Percentiles rank a stretch among this genome's conserved stretches.
Conservation (phyloP, 2,888 invertebrate genomes). For the Panopea generosa region DNA sequence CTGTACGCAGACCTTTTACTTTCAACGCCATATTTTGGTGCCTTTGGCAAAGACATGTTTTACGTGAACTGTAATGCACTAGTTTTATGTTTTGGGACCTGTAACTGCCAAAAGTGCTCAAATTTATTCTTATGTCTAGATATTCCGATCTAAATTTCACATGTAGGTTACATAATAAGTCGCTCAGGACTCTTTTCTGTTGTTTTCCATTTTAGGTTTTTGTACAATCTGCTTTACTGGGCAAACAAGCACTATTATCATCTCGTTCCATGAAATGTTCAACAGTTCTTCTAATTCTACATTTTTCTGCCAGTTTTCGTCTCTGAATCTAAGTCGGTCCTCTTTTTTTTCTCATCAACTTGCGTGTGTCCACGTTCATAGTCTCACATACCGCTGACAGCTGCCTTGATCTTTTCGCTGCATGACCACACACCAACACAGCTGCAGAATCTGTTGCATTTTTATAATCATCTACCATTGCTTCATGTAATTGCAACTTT, state of each 20-base stretch:
- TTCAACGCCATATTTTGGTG: conserved; percentile 49
- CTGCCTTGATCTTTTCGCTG: conserved; percentile 13
- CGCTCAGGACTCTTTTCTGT: conserved; percentile 34
- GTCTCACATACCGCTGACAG: conserved; percentile 3
- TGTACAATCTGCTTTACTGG: conserved; percentile 27
- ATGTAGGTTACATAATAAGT: conserved; percentile 32
- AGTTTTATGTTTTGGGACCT: conserved; percentile 36
- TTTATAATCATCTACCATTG: not conserved
- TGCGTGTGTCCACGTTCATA: not conserved
- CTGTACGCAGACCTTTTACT: conserved; percentile 22
- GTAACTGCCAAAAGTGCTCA: conserved; percentile 32
- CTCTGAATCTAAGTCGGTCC: not conserved
- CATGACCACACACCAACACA: conserved; percentile 7
- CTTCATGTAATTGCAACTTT: not conserved
- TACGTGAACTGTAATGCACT: conserved; percentile 27
- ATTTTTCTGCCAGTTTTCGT: not conserved
- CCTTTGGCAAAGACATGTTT: conserved; percentile 41
- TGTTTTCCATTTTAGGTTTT: conserved; percentile 11
- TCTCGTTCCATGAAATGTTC: conserved; percentile 30
- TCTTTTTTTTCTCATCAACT: conserved; percentile 8
- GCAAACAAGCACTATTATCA: conserved; percentile 33
- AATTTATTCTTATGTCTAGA: conserved; percentile 22
- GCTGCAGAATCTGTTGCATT: conserved; percentile 2
- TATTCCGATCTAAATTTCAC: conserved; percentile 41
- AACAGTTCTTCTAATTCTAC: conserved; percentile 2